Conservation (phyloP, 2,888 invertebrate genomes). For the Beris chalybata region DNA sequence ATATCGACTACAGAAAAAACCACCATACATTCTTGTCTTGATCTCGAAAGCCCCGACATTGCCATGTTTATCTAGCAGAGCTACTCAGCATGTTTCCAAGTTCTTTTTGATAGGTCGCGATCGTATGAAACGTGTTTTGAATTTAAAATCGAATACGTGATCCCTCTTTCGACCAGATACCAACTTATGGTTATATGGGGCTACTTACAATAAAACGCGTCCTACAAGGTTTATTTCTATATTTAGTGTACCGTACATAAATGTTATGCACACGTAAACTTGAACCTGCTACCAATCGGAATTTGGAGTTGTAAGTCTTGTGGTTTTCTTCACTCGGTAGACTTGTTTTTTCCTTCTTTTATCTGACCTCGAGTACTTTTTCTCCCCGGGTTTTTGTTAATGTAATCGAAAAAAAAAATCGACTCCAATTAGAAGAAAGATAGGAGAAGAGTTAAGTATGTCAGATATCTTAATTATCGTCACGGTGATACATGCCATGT, state of each 20-base stretch:
- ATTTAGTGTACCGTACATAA: constrained; percentile 22
- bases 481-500: background rate
- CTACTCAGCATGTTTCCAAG: background rate
- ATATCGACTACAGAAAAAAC: too few species aligned
- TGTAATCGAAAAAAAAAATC: background rate
- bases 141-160: background rate
- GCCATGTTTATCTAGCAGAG: too few species aligned
- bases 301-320: background rate
- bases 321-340: background rate
- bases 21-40: too few species aligned
- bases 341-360: constrained; percentile 18
- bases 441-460: background rate
- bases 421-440: constrained; percentile 21
- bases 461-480: constrained; percentile 9
- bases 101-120: background rate
- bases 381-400: constrained; percentile 7
- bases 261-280: constrained; percentile 28
- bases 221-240: constrained; percentile 24
- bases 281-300: constrained; percentile 26
- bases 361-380: constrained; percentile 22
- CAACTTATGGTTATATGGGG: background rate
- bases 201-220: constrained; percentile 16
- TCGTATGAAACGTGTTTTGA: constrained; percentile 1
- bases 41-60: too few species aligned
- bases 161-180: background rate